These are phyloP conservation scores for Drosophila putrida DNA, from an alignment of 2,888 invertebrate genomes.

Conservation along the genomic window DNA sequence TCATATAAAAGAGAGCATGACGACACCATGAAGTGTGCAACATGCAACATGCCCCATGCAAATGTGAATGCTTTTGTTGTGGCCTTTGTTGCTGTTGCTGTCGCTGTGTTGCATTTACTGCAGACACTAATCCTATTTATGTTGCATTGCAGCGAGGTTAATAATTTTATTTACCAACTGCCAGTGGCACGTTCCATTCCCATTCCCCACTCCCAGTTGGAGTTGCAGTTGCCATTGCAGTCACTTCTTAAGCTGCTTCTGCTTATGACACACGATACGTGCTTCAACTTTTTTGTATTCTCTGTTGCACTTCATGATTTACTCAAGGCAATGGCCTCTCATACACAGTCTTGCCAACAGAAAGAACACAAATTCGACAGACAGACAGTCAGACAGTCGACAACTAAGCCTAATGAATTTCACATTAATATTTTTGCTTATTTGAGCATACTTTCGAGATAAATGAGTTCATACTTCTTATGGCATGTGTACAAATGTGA, in stretches of 20 bases:
- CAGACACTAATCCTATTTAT: constrained; percentile 82
- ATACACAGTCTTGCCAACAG: neutral
- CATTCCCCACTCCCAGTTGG: constrained; percentile 11
- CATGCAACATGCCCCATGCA: constrained; percentile 53
- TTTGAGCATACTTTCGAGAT: constrained; percentile 1
- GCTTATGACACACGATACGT: constrained; percentile 81
- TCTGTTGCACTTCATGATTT: constrained; percentile 40
- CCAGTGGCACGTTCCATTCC: constrained; percentile 61
- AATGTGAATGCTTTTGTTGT: constrained; percentile 49
- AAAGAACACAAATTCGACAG: neutral
- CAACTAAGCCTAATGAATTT: constrained; percentile 57
- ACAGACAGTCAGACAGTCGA: neutral
- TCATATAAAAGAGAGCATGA: constrained; percentile 66
- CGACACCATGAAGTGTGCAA: constrained; percentile 74
- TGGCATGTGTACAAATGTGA: constrained; percentile 18
- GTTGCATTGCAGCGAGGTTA: constrained; percentile 79
- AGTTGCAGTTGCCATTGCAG: constrained; percentile 26
- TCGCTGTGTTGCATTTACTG: constrained; percentile 73
- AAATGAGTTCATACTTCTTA: constrained; percentile 8
- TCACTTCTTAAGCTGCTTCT: constrained; percentile 63
- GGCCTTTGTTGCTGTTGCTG: constrained; percentile 50
- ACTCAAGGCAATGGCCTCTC: constrained; percentile 37
- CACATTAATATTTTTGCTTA: constrained; percentile 30
- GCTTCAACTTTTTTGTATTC: constrained; percentile 60
- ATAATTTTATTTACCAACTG: constrained; percentile 77